phyloP scores from a whole-genome alignment of 2,113 vertebrate genomes.

The Actenoides hombroni region DNA sequence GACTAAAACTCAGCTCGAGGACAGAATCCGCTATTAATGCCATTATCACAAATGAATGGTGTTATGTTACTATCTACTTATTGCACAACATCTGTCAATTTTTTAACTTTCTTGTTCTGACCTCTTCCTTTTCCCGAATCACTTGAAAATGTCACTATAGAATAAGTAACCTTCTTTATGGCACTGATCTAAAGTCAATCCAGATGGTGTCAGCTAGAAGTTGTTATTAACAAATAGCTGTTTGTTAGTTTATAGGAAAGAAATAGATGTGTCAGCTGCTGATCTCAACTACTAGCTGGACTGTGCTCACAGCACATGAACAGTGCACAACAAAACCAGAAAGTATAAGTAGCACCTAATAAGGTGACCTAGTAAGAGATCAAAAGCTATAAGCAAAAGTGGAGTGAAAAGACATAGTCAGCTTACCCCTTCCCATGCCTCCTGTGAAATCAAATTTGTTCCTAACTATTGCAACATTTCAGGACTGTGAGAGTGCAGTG shows the following conservation, averaged over 20 bases:
- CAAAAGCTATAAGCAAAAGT: neutral
- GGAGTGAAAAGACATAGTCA: neutral
- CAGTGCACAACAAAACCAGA: neutral
- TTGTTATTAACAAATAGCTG: neutral
- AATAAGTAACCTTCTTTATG: neutral
- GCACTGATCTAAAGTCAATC: neutral
- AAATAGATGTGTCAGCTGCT: neutral
- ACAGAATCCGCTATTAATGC: neutral
- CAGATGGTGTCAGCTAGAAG: neutral
- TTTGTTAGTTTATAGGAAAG: neutral
- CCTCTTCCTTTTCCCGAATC: neutral
- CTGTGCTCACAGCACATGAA: neutral
- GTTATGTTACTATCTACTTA: neutral
- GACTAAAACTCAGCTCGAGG: neutral
- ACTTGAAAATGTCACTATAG: neutral
- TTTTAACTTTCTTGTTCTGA: neutral
- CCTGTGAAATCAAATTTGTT: neutral
- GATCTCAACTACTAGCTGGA: neutral
- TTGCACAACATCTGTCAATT: neutral
- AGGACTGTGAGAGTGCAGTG: neutral
- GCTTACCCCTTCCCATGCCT: neutral
- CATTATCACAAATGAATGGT: neutral
- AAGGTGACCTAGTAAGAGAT: neutral
- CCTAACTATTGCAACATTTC: neutral
- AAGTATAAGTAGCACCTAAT: neutral